phyloP scores from a whole-genome alignment of 2,888 invertebrate genomes.

The Cyrtodaria siliqua region DNA sequence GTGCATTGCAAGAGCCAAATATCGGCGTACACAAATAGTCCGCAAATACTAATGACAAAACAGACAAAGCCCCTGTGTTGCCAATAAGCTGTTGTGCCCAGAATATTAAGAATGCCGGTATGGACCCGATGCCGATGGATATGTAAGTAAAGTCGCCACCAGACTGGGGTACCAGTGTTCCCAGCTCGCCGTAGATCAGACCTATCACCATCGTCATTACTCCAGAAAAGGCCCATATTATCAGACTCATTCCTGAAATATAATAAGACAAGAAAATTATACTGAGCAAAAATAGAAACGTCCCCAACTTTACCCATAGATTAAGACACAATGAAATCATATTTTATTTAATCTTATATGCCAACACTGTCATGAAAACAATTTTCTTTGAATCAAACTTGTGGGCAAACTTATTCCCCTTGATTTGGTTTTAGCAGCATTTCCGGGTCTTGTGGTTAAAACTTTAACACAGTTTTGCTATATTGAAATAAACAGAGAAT shows the following conservation, averaged over 20 bases:
- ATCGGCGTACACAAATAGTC: conserved; percentile 38
- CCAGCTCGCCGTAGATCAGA: conserved; percentile 50
- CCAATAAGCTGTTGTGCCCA: conserved; percentile 28
- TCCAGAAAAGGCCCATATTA: conserved; percentile 38
- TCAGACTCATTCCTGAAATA: conserved; percentile 38
- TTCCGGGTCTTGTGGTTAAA: no score
- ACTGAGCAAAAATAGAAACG: no score
- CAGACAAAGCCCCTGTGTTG: conserved; percentile 27
- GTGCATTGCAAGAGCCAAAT: conserved; percentile 24
- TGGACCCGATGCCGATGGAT: conserved; percentile 20
- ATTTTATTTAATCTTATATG: no score
- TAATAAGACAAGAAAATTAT: no score
- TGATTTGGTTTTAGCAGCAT: no score
- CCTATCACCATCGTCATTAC: conserved; percentile 28
- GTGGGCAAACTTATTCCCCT: no score
- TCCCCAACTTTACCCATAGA: no score
- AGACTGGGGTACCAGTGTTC: conserved; percentile 32
- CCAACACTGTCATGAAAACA: no score
- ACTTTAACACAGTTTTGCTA: no score
- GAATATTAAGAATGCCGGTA: conserved; percentile 35
- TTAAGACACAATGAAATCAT: no score
- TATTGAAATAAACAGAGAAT: no score
- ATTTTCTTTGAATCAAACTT: no score
- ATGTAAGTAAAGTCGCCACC: conserved; percentile 51
- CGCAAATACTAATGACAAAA: conserved; percentile 39